Percentiles rank a stretch among this genome's conserved stretches.
Conservation (phyloP, 1,140 invertebrate species). For the Ips nitidus region DNA sequence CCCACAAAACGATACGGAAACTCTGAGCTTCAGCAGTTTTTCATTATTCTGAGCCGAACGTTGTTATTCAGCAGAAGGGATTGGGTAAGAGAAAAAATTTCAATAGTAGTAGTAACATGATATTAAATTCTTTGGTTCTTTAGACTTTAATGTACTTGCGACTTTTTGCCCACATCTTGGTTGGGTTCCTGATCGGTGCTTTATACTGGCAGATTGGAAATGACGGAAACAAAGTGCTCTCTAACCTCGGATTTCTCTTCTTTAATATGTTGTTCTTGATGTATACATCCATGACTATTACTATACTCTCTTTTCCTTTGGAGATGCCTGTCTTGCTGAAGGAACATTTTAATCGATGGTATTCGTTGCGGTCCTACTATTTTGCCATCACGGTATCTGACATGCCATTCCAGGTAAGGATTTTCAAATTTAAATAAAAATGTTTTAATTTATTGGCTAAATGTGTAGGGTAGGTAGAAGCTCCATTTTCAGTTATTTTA, state of each 20-base stretch:
- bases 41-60: slow-evolving; percentile 76
- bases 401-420: slow-evolving; percentile 82
- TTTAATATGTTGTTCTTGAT: slow-evolving; percentile 98
- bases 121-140: slow-evolving; percentile 42
- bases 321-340: slow-evolving; percentile 94
- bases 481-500: too few species aligned
- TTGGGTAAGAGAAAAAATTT: slow-evolving; percentile 63
- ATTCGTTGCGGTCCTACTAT: slow-evolving; percentile 93
- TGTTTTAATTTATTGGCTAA: slow-evolving; percentile 28
- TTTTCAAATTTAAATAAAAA: slow-evolving; percentile 36
- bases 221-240: slow-evolving; percentile 91
- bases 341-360: slow-evolving; percentile 98
- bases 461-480: too few species aligned
- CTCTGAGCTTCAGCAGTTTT: slow-evolving; percentile 76
- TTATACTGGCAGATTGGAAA: slow-evolving; percentile 93
- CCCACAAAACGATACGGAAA: slow-evolving; percentile 71
- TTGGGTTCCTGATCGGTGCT: slow-evolving; percentile 89
- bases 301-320: slow-evolving; percentile 93
- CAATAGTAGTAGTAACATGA: neutral
- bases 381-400: slow-evolving; percentile 94
- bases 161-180: slow-evolving; percentile 87
- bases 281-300: slow-evolving; percentile 98
- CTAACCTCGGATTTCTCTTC: slow-evolving; percentile 95
- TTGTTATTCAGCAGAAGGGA: slow-evolving; percentile 79
- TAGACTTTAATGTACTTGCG: slow-evolving; percentile 94